A percentile compares a stretch with the other conserved stretches of the same genome.
These are phyloP conservation scores for Callaeas wilsoni DNA, from an alignment of 2,113 vertebrate genomes.

Conservation along the genomic window DNA sequence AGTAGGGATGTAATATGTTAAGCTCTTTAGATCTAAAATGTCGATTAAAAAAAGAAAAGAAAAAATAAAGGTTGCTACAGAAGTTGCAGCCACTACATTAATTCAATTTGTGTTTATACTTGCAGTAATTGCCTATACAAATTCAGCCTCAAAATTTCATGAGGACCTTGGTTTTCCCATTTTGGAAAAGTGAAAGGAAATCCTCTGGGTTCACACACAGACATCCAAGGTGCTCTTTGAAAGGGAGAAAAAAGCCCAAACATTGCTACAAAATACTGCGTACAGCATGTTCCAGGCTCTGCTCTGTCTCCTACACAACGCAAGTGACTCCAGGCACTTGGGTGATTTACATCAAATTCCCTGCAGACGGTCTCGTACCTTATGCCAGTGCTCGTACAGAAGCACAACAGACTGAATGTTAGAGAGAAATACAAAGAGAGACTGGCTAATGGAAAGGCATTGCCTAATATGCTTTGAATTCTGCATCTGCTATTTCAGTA, in stretches of 20 bases:
- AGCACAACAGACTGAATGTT: neutral
- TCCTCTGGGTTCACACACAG: neutral
- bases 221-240: neutral
- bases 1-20: neutral
- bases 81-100: neutral
- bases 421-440: neutral
- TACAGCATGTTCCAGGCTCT: neutral
- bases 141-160: neutral
- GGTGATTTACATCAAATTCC: neutral
- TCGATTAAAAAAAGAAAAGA: neutral
- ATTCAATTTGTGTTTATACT: neutral
- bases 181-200: neutral
- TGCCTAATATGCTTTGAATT: neutral
- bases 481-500: neutral
- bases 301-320: neutral
- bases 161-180: neutral
- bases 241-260: neutral
- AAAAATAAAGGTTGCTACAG: neutral
- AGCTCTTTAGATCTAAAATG: neutral
- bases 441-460: neutral
- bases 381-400: accelerated
- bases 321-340: neutral
- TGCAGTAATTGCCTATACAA: neutral
- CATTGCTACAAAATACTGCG: neutral
- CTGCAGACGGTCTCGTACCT: neutral